A percentile compares a stretch with the other conserved stretches of the same genome.
These are phyloP conservation scores for Onychomys arenicola DNA, from an alignment of 2,797 vertebrate genomes.

Conservation along the genomic window DNA sequence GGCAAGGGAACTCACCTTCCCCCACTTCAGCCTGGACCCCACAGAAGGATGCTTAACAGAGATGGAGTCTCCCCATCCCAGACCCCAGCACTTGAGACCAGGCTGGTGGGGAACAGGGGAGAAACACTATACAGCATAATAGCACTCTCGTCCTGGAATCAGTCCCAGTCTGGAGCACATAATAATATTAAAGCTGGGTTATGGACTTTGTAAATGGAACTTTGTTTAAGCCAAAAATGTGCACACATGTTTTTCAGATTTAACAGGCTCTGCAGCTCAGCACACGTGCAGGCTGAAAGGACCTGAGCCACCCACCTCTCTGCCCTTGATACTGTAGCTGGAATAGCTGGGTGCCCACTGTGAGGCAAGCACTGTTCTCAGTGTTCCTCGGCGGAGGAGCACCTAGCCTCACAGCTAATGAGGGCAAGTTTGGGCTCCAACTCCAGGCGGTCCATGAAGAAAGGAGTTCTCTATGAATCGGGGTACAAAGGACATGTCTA, in stretches of 20 bases:
- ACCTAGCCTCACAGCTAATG: neutral
- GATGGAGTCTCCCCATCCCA: neutral
- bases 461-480: neutral
- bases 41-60: neutral
- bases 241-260: slow-evolving; percentile 68
- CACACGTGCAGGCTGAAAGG: neutral
- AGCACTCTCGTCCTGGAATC: slow-evolving; percentile 66
- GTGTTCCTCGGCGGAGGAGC: too few relatives aligned
- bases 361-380: neutral
- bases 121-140: slow-evolving; percentile 54
- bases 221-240: slow-evolving; percentile 74
- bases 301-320: neutral
- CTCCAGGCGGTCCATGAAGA: rapidly evolving
- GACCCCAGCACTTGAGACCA: neutral
- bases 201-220: slow-evolving; percentile 78
- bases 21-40: neutral
- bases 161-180: slow-evolving; percentile 68
- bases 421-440: neutral
- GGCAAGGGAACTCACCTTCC: neutral
- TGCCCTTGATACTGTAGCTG: rapidly evolving
- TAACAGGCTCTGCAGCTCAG: slow-evolving; percentile 41
- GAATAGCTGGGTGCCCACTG: rapidly evolving
- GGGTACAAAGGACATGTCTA: neutral
- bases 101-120: neutral
- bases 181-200: slow-evolving; percentile 72